These are phyloP conservation scores for Masnerella sp. DNA, from an alignment of 2,888 invertebrate genomes.

Conservation along the genomic window DNA sequence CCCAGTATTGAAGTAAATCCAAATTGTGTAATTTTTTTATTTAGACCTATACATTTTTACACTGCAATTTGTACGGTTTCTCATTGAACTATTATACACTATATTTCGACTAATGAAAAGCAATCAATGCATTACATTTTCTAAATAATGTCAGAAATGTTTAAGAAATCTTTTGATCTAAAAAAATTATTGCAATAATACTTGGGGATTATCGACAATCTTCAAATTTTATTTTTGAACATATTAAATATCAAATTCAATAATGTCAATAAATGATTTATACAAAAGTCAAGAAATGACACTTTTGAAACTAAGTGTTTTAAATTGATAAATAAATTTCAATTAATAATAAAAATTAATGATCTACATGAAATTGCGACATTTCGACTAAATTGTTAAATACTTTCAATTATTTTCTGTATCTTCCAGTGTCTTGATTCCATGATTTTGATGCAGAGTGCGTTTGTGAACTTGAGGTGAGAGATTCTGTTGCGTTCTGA, in stretches of 20 bases:
- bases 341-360: conserved; percentile 23
- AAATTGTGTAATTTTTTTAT: conserved; percentile 22
- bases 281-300: conserved; percentile 26
- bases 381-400: conserved; percentile 20
- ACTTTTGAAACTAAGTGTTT: conserved; percentile 31
- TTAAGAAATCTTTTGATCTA: too few relatives aligned
- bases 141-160: neutral
- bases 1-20: neutral
- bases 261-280: conserved; percentile 37
- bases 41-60: conserved; percentile 4
- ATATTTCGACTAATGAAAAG: neutral
- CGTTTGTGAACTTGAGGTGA: conserved; percentile 11
- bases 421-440: conserved; percentile 15
- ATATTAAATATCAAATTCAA: conserved; percentile 28
- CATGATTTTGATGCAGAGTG: conserved; percentile 1
- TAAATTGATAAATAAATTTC: conserved; percentile 19
- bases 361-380: conserved; percentile 18
- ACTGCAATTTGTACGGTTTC: conserved; percentile 12
- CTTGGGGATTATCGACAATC: conserved; percentile 25
- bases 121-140: neutral
- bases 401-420: conserved; percentile 10
- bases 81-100: conserved; percentile 1
- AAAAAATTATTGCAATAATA: too few relatives aligned
- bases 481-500: conserved; percentile 22
- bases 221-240: conserved; percentile 41